Evolutionary conservation across 2,113 vertebrate genomes (phyloP).

Genomic region (Caranx ignobilis): DNA sequence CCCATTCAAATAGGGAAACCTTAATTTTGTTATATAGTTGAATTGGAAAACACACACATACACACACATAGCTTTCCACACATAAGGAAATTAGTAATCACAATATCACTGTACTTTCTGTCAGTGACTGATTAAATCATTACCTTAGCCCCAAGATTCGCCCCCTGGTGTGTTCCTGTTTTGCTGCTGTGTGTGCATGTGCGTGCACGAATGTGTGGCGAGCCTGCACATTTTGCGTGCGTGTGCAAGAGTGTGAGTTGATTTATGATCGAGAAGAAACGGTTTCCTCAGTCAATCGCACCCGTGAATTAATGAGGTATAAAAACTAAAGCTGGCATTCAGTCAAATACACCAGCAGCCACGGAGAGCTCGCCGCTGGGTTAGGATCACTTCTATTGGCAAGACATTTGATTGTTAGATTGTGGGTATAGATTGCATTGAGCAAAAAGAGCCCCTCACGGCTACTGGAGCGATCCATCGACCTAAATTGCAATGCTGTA

Average conservation of each 20-base stretch:
- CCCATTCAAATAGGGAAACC: neutral
- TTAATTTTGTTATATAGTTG: neutral
- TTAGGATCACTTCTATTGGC: constrained; percentile 56
- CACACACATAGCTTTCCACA: neutral
- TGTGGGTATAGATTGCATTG: constrained; percentile 58
- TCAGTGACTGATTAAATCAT: constrained; percentile 81
- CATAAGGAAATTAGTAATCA: constrained; percentile 70
- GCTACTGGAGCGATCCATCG: constrained; percentile 60
- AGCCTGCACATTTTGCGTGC: neutral
- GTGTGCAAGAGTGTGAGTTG: constrained; percentile 50
- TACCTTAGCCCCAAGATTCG: constrained; percentile 61
- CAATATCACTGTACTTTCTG: constrained; percentile 71
- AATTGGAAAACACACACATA: constrained; percentile 9
- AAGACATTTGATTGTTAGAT: constrained; percentile 66
- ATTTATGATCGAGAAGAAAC: constrained; percentile 76
- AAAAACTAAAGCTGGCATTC: constrained; percentile 77
- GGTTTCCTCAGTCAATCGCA: constrained; percentile 77
- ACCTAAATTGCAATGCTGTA: constrained; percentile 56
- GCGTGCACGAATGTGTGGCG: neutral
- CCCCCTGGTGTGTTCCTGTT: constrained; percentile 60
- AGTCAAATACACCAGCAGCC: constrained; percentile 62
- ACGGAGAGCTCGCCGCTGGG: constrained; percentile 36
- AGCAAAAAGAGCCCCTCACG: constrained; percentile 54
- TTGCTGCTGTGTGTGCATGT: constrained; percentile 28
- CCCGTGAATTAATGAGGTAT: constrained; percentile 82